A percentile compares a stretch with the other conserved stretches of the same genome.
Evolutionary conservation across 1,140 invertebrate species (phyloP).

Genomic region (Drosophila orosa): DNA sequence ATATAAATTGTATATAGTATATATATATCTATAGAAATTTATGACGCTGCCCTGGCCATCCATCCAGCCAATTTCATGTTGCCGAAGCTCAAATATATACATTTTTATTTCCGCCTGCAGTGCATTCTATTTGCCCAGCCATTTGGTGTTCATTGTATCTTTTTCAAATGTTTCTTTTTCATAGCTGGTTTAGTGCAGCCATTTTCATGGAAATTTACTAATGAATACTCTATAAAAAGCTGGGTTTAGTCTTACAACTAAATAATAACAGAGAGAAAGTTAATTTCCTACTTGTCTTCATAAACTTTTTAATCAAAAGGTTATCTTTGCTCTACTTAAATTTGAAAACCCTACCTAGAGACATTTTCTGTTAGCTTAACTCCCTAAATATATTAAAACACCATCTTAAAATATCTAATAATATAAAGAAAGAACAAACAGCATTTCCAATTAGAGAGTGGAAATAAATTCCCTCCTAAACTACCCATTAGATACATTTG

Average conservation of each 20-base stretch:
- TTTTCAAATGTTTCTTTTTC: slow-evolving; percentile 11
- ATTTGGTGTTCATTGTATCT: slow-evolving; percentile 25
- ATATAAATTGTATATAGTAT: background rate
- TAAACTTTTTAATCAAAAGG: no score
- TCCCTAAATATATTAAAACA: background rate
- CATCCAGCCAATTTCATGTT: slow-evolving; percentile 64
- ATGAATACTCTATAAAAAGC: background rate
- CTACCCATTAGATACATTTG: slow-evolving; percentile 19
- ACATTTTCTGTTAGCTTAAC: background rate
- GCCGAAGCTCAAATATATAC: slow-evolving; percentile 26
- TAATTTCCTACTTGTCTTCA: no score
- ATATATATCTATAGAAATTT: slow-evolving; percentile 58
- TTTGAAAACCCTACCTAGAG: no score
- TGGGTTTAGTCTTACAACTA: no score
- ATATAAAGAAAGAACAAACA: background rate
- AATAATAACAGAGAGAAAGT: background rate
- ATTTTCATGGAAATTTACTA: background rate
- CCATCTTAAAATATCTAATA: background rate
- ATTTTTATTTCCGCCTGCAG: slow-evolving; percentile 13
- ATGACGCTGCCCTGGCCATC: slow-evolving; percentile 51
- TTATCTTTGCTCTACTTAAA: no score
- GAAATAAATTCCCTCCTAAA: background rate
- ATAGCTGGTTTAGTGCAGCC: background rate
- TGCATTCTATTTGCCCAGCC: slow-evolving; percentile 17
- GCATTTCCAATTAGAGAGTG: slow-evolving; percentile 1